Evolutionary conservation across 1,140 invertebrate species (phyloP).

Genomic region (Mesaphorura yosii): DNA sequence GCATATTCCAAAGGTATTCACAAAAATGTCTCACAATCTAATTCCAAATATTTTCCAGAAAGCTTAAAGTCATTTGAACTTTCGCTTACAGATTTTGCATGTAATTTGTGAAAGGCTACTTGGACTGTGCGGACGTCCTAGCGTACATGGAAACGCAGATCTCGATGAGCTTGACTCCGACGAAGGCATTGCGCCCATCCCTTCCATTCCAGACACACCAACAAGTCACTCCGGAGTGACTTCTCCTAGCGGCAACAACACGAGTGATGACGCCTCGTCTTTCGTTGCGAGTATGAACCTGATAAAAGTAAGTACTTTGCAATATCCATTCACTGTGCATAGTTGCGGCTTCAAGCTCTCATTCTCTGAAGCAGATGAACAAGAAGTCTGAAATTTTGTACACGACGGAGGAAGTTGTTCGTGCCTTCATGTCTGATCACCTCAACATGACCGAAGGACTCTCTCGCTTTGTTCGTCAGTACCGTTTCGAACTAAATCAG

Average conservation of each 20-base stretch:
- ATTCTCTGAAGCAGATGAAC: no score
- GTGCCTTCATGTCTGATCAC: constrained; percentile 43
- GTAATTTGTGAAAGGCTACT: constrained; percentile 63
- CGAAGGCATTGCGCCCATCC: constrained; percentile 17
- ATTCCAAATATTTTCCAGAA: no score
- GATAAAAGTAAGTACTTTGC: no score
- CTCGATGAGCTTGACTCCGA: constrained; percentile 16
- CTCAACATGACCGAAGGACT: constrained; percentile 43
- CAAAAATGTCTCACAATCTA: no score
- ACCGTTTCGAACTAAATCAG: constrained; percentile 52
- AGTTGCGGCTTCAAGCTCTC: no score
- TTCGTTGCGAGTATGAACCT: no score
- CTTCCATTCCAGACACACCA: constrained; percentile 22
- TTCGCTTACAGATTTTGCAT: constrained; percentile 53
- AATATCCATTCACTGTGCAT: not conserved
- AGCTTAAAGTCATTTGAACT: not conserved
- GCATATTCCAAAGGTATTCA: constrained; percentile 61
- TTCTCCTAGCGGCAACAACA: constrained; percentile 3
- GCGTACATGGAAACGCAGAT: constrained; percentile 15
- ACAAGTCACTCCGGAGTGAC: not conserved
- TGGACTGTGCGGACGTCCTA: constrained; percentile 45
- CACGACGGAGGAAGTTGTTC: constrained; percentile 37
- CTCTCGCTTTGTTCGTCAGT: constrained; percentile 40
- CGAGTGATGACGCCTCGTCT: constrained; percentile 4
- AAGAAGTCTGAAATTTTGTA: constrained; percentile 25